These are phyloP conservation scores for Gila robusta DNA, from an alignment of 2,797 vertebrate species.

Conservation along the genomic window DNA sequence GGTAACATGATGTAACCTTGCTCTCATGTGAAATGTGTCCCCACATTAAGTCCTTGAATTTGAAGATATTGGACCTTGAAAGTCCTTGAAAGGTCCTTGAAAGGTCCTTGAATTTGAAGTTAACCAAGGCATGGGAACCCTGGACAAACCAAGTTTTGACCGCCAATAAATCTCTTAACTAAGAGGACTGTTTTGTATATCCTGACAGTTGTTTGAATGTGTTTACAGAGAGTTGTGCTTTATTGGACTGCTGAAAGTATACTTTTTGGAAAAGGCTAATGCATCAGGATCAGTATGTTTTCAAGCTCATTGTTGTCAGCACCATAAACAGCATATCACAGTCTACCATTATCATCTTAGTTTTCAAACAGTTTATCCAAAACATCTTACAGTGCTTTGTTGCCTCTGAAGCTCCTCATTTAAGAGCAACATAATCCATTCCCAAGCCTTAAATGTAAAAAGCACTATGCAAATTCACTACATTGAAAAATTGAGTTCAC, in stretches of 20 bases:
- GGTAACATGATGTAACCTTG: too few relatives aligned
- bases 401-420: not conserved
- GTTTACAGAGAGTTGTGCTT: constrained; percentile 20
- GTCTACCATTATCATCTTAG: not conserved
- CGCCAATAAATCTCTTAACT: not conserved
- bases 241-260: not conserved
- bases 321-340: too few relatives aligned
- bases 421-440: not conserved
- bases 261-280: constrained; percentile 4
- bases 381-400: not conserved
- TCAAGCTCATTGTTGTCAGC: not conserved
- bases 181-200: not conserved
- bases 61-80: too few relatives aligned
- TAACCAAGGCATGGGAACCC: too few relatives aligned
- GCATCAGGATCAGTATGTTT: not conserved
- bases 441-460: not conserved
- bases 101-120: too few relatives aligned
- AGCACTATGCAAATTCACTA: not conserved
- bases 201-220: constrained; percentile 27
- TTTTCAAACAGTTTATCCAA: not conserved
- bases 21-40: too few relatives aligned
- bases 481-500: not conserved
- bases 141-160: not conserved
- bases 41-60: too few relatives aligned
- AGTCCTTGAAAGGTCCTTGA: too few relatives aligned